Percentiles rank a stretch among this genome's conserved stretches.
These are phyloP conservation scores for Lagocephalus sceleratus DNA, from an alignment of 2,797 vertebrate species.

Conservation along the genomic window DNA sequence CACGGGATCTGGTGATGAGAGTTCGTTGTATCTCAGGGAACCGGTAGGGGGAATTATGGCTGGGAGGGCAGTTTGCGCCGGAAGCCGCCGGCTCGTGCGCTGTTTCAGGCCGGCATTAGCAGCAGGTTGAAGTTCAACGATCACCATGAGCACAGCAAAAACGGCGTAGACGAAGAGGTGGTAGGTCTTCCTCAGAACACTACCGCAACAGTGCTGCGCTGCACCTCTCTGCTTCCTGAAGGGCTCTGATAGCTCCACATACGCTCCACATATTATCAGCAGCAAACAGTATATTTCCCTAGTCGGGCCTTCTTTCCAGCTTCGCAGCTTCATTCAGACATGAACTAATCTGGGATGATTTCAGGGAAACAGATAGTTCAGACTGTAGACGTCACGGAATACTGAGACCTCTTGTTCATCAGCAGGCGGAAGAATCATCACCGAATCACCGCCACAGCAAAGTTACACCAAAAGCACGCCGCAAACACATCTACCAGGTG, in stretches of 20 bases:
- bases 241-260: too few relatives aligned
- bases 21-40: slow-evolving; percentile 66
- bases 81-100: slow-evolving; percentile 69
- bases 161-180: slow-evolving; percentile 51
- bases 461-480: slow-evolving; percentile 38
- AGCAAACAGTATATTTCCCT: too few relatives aligned
- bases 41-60: slow-evolving; percentile 67
- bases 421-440: slow-evolving; percentile 46
- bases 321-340: too few relatives aligned
- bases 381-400: too few relatives aligned
- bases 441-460: slow-evolving; percentile 32
- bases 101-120: slow-evolving; percentile 76
- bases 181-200: slow-evolving; percentile 66
- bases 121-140: slow-evolving; percentile 55
- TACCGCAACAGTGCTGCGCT: slow-evolving; percentile 33
- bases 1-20: slow-evolving; percentile 42
- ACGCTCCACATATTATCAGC: too few relatives aligned
- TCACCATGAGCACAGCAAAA: slow-evolving; percentile 49
- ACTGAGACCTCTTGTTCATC: too few relatives aligned
- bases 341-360: too few relatives aligned
- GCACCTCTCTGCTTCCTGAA: slow-evolving; percentile 9
- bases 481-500: slow-evolving; percentile 65
- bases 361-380: too few relatives aligned
- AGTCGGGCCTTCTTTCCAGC: too few relatives aligned
- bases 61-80: slow-evolving; percentile 76